Evolutionary conservation across 2,113 vertebrate genomes (phyloP).

Genomic region (Erinaceus europaeus): DNA sequence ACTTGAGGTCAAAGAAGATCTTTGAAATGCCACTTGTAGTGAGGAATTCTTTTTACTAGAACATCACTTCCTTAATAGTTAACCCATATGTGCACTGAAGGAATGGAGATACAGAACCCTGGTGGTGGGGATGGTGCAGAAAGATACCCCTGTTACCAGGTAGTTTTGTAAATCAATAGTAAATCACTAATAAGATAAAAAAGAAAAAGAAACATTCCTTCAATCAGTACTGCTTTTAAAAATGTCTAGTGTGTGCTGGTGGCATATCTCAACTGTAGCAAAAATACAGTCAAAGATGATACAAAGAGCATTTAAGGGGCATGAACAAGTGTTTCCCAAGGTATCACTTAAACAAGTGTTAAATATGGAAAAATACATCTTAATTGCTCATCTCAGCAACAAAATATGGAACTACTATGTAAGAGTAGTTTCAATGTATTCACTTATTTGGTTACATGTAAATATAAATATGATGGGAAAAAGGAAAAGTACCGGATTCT

Average conservation of each 20-base stretch:
- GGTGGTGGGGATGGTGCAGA: too few relatives aligned
- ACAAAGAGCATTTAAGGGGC: neutral
- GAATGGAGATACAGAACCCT: too few relatives aligned
- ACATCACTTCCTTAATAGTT: neutral
- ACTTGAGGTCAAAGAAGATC: constrained; percentile 1
- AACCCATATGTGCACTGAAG: too few relatives aligned
- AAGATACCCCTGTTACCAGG: too few relatives aligned
- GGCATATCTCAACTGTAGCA: neutral
- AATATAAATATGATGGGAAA: neutral
- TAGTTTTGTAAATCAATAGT: too few relatives aligned
- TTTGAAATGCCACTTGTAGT: constrained; percentile 16
- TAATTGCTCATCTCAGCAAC: neutral
- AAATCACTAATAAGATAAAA: too few relatives aligned
- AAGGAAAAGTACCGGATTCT: neutral
- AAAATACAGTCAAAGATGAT: neutral
- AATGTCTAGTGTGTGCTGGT: neutral
- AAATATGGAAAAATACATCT: neutral
- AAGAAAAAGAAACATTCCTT: too few relatives aligned
- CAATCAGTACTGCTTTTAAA: neutral
- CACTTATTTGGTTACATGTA: neutral
- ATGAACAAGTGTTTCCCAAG: neutral
- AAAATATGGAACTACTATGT: neutral
- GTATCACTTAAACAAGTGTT: neutral
- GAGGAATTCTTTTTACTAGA: constrained; percentile 7
- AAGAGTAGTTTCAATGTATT: neutral